Evolutionary conservation across 2,113 vertebrate genomes (phyloP), one percentile per base, ranked within the genome.

Genomic region (Chroicocephalus ridibundus): DNA sequence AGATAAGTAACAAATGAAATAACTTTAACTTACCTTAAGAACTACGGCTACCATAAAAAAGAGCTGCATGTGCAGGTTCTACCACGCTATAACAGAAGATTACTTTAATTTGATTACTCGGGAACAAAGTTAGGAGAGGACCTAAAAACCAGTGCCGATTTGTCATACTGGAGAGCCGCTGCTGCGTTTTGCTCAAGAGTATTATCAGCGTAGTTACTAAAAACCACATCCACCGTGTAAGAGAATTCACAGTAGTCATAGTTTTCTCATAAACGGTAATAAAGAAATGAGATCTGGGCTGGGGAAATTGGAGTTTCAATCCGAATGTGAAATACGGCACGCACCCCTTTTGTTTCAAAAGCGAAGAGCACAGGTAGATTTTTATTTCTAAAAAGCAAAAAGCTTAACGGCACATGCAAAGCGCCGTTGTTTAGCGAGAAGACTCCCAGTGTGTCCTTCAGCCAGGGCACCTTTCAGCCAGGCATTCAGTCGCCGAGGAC

Each of bases 1-100:
- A 97, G 97, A 96, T 95, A 97, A 97, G 95, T 93, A 96, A 98
- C 92, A 96, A 94, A 11, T 62, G 88, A 92, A 97, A 97, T 95
- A 92, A 94, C 95, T 97, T 95, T 47, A 96, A 90, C 95, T 97
- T 93, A 96, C 95, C 96, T 96, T 66, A 86, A 94, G 94, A 97
- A 96, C 91, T 77, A 64, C 7, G 46, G 95, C 96, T 79, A 55
- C 92, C 94, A 51, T 96, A 91, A 96, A 97, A 96, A 90, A 93
- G 15, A 81, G 97, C 66, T 54, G 72, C 10, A 84, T 74, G 83
- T 57, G 95, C 87, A 91, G 86, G 38, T 86, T 90, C 86, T 75
- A 47, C 86, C 75, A 22, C 2, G 70, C 78, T 80, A 9, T 55
- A 94, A 87, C 22, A 95, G 82, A 86, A 97, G 95, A 97, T 97